phyloP scores from a whole-genome alignment of 2,888 invertebrate species.

The Deilephila elpenor region DNA sequence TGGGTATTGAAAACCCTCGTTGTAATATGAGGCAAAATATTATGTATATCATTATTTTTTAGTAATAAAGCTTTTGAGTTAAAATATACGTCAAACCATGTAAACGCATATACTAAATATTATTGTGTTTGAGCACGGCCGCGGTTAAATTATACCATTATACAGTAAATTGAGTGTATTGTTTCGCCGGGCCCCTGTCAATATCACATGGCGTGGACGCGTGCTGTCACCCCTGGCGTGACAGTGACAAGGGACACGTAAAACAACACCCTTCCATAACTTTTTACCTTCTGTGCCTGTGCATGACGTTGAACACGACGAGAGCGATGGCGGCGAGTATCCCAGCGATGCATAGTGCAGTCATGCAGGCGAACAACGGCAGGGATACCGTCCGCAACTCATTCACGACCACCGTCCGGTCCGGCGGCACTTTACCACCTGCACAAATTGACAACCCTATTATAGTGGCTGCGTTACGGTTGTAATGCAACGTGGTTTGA shows the following conservation, averaged over 20 bases:
- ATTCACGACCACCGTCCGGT: slow-evolving; percentile 94
- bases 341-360: slow-evolving; percentile 94
- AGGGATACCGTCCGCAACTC: slow-evolving; percentile 94
- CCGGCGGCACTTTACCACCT: slow-evolving; percentile 96
- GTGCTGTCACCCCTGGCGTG: slow-evolving; percentile 34
- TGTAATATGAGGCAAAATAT: no score
- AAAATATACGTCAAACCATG: neutral
- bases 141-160: slow-evolving; percentile 13
- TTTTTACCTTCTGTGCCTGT: slow-evolving; percentile 94
- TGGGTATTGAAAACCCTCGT: no score
- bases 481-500: slow-evolving; percentile 21
- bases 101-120: no score
- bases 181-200: slow-evolving; percentile 48
- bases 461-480: slow-evolving; percentile 24
- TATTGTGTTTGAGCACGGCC: no score
- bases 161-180: slow-evolving; percentile 40
- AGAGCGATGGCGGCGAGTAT: slow-evolving; percentile 93
- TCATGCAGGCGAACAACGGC: slow-evolving; percentile 97
- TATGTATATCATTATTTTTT: no score
- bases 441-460: slow-evolving; percentile 37
- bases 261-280: slow-evolving; percentile 37
- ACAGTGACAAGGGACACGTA: slow-evolving; percentile 49
- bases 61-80: neutral
- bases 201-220: slow-evolving; percentile 46
- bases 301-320: slow-evolving; percentile 96